Percentiles rank a stretch among this genome's conserved stretches.
Conservation (phyloP, 37 sponge, comb jelly and placozoan genomes). For the Haliclona indistincta region DNA sequence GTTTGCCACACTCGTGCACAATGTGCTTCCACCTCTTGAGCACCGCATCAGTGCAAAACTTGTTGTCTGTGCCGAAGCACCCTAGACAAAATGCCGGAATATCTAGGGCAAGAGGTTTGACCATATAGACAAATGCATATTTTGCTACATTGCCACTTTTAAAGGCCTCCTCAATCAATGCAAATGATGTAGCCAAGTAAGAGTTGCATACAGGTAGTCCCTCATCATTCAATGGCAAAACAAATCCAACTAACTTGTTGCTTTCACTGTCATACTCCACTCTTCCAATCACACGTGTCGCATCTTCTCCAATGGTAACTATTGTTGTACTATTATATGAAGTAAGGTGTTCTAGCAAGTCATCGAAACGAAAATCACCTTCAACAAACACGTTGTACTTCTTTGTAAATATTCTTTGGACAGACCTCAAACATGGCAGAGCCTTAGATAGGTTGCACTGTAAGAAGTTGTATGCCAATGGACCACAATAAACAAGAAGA, state of each 20-base stretch:
- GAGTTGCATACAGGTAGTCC: slow-evolving; percentile 7
- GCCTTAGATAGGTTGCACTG: slow-evolving; percentile 56
- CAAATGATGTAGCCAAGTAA: slow-evolving; percentile 12
- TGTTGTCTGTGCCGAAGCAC: slow-evolving; percentile 34
- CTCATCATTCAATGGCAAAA: slow-evolving; percentile 10
- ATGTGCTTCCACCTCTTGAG: slow-evolving; percentile 13
- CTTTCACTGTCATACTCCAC: slow-evolving; percentile 28
- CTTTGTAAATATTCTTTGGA: slow-evolving; percentile 27
- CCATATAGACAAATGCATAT: slow-evolving; percentile 34
- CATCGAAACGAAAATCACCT: slow-evolving; percentile 59
- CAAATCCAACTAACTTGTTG: slow-evolving; percentile 21
- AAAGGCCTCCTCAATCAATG: slow-evolving; percentile 3
- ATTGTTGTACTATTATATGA: slow-evolving; percentile 30
- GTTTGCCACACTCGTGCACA: neutral
- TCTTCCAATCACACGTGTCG: slow-evolving; percentile 16
- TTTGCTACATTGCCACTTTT: neutral
- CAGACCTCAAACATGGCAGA: slow-evolving; percentile 49
- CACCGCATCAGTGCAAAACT: neutral
- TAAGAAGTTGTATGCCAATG: slow-evolving; percentile 52
- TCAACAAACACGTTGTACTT: slow-evolving; percentile 38
- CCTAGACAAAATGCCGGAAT: slow-evolving; percentile 30
- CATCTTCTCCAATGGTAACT: slow-evolving; percentile 46
- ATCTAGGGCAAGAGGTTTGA: slow-evolving; percentile 4
- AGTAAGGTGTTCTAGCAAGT: slow-evolving; percentile 24
- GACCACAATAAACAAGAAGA: slow-evolving; percentile 42